Conservation (phyloP, 2,888 invertebrate species). For the Anthoptus insignis region DNA sequence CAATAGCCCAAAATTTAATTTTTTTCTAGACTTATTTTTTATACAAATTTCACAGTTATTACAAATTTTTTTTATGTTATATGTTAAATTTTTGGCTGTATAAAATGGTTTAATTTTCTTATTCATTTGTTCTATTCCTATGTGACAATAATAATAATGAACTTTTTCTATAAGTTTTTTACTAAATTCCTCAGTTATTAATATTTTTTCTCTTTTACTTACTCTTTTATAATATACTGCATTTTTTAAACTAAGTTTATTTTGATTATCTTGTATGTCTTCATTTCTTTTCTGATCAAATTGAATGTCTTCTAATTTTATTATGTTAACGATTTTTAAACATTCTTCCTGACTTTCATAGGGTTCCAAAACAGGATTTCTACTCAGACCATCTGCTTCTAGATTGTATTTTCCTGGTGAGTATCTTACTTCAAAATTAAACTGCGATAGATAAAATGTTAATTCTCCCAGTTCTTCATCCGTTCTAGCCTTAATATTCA, state of each 20-base stretch:
- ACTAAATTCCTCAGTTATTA: constrained; percentile 40
- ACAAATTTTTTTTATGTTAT: constrained; percentile 40
- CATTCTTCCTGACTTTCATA: constrained; percentile 18
- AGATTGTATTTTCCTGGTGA: constrained; percentile 27
- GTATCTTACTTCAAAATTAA: constrained; percentile 32
- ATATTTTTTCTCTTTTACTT: constrained; percentile 39
- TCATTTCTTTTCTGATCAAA: constrained; percentile 32
- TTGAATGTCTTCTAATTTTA: constrained; percentile 29
- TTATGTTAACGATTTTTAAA: constrained; percentile 8
- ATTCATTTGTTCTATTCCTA: constrained; percentile 44
- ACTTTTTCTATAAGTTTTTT: constrained; percentile 37
- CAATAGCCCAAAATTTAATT: constrained; percentile 47
- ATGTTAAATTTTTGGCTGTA: constrained; percentile 40
- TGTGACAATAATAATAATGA: constrained; percentile 38
- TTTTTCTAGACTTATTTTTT: constrained; percentile 47
- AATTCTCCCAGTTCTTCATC: constrained; percentile 53
- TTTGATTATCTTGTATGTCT: constrained; percentile 37
- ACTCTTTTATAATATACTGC: constrained; percentile 40
- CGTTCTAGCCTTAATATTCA: constrained; percentile 49
- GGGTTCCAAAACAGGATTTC: constrained; percentile 31
- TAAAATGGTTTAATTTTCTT: constrained; percentile 38
- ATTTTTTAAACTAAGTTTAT: constrained; percentile 9
- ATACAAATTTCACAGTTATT: constrained; percentile 44
- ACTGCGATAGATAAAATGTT: constrained; percentile 37
- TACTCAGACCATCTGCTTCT: constrained; percentile 31